Evolutionary conservation across 2,113 vertebrate genomes (phyloP), one percentile per base, ranked within the genome.

Genomic region (Corynorhinus townsendii): DNA sequence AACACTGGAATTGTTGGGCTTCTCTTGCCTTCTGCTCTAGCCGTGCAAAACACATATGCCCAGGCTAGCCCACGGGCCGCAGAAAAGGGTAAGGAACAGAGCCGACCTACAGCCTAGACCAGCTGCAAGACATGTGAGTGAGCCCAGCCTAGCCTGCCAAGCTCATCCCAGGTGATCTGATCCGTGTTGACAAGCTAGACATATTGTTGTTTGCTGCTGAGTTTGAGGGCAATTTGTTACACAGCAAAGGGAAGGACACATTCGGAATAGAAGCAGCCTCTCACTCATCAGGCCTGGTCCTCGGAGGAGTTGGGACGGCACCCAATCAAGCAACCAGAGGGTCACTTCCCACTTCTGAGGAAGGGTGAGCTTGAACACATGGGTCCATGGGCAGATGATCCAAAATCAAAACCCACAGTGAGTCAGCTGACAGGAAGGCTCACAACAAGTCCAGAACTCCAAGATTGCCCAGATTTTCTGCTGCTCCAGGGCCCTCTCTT

Each of bases 251-350:
- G 11, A 71, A 66, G 69, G 19, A 59, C 35, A 28, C 35, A 22
- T 2, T 8, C 2, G 0, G 45, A 26, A 26, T 47, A 9, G 7
- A 11, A 28, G 28, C 75, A 35, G 28, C 7, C 30, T 4, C 33
- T 35, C 9, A 10, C 40, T 9, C 26, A 30, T 20, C 11, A 85
- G 56, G 33, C 38, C 69, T 33, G 11, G 35, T 82, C 40, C 56
- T 77, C 7, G 35, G 35, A 43, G 26, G 17, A n/a, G 35, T 26
- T 9, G 14, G 3, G 35, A 93, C 59, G 47, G 40, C 30, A 38
- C n/a, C 5, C 8, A 28, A 16, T 17, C 43, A 22, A n/a, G 26
- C 35, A 56, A 4, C 24, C 4, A 4, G 40, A 28, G 22, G 4
- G 28, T 28, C 19, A 4, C 16, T 35, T 85, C 66, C 17, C 24